Percentiles rank a stretch among this genome's conserved stretches.
Conservation (phyloP, 1,140 invertebrate species). For the Drosophila navojoa region DNA sequence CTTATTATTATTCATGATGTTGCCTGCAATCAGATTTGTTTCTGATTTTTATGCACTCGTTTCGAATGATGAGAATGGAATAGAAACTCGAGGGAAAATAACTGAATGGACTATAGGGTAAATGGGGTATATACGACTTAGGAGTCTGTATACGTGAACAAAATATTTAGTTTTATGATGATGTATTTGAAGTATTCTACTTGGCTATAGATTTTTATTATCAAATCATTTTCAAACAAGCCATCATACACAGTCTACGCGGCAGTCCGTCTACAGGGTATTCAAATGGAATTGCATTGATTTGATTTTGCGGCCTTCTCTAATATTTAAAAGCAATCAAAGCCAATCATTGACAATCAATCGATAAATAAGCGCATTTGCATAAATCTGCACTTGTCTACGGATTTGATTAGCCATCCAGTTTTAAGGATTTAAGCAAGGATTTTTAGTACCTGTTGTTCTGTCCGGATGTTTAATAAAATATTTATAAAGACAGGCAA, state of each 20-base stretch:
- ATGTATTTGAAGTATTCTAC: too few species aligned
- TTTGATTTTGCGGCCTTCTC: constrained; percentile 52
- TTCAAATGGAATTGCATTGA: constrained; percentile 33
- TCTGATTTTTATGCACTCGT: constrained; percentile 62
- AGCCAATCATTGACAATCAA: constrained; percentile 72
- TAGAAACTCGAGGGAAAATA: not conserved
- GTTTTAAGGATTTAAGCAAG: constrained; percentile 4
- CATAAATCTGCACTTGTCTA: constrained; percentile 64
- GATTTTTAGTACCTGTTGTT: constrained; percentile 56
- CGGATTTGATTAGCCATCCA: constrained; percentile 56
- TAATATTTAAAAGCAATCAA: constrained; percentile 18
- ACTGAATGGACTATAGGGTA: too few species aligned
- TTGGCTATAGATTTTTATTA: too few species aligned
- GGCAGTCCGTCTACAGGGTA: not conserved
- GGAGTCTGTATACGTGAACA: too few species aligned
- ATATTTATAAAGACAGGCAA: constrained; percentile 33
- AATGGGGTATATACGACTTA: too few species aligned
- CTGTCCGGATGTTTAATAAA: constrained; percentile 60
- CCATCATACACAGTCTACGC: not conserved
- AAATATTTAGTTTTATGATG: too few species aligned
- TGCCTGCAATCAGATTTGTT: constrained; percentile 51
- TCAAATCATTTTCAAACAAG: too few species aligned
- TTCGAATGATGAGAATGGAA: not conserved
- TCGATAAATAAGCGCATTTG: constrained; percentile 72
- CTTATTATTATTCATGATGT: constrained; percentile 79